Evolutionary conservation across 2,888 invertebrate species (phyloP).

Genomic region (Thera obeliscata): DNA sequence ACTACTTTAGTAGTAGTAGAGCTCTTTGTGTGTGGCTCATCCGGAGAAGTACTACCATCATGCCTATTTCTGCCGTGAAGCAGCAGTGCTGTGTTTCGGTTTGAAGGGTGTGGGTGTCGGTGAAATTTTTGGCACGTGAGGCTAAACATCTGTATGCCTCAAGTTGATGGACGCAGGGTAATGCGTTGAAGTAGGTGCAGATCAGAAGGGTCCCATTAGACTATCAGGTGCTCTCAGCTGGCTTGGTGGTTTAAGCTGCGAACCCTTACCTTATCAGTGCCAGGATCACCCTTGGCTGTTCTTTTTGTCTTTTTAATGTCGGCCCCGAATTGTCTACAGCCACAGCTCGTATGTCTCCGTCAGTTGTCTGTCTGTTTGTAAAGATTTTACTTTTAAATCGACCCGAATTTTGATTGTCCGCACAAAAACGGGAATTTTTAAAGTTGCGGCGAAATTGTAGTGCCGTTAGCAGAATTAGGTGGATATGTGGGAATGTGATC

Average conservation of each 20-base stretch:
- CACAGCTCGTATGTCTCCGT: conserved; percentile 47
- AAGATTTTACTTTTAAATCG: conserved; percentile 45
- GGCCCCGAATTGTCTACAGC: conserved; percentile 27
- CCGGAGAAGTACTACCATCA: no score
- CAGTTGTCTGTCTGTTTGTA: conserved; percentile 51
- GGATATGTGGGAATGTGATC: neutral
- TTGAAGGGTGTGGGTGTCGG: no score
- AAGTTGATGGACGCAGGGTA: no score
- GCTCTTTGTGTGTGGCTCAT: no score
- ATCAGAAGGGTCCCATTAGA: no score
- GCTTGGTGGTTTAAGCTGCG: neutral
- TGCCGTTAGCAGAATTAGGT: conserved; percentile 14
- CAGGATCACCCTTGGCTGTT: neutral
- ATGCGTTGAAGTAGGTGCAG: no score
- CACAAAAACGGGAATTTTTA: conserved; percentile 28
- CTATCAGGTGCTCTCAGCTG: no score
- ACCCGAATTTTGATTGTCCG: conserved; percentile 25
- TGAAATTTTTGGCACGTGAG: no score
- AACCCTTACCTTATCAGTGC: neutral
- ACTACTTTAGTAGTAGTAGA: no score
- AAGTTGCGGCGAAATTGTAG: neutral
- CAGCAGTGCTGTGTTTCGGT: no score
- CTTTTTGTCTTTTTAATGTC: conserved; percentile 17
- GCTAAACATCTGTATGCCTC: no score
- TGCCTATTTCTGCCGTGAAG: no score